Evolutionary conservation across 2,113 vertebrate genomes (phyloP), one percentile per base, ranked within the genome.

Genomic region (Potamarius usumacintae): DNA sequence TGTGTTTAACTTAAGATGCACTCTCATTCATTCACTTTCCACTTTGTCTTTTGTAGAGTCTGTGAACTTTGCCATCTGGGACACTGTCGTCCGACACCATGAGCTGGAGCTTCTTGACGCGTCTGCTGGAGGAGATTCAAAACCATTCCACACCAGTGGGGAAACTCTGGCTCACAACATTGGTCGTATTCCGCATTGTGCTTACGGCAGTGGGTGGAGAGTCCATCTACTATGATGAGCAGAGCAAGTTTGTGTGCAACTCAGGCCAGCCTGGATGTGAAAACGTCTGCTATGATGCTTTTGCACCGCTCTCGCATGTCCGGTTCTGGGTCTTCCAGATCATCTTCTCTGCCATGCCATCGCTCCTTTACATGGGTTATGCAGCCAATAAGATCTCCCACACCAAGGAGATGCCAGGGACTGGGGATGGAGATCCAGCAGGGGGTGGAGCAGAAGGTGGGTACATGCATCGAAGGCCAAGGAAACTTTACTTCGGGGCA

Each of bases 51-150:
- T 67, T 89, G 4, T 91, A 96, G 95, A 95, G 95, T 95, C 94
- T 95, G 95, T 96, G 95, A 96, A 74, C 93, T 93, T 93, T 91
- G 92, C 93, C 94, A 93, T 92, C 93, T 94, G 95, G 94, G 95
- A 95, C 93, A 93, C 94, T 95, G 93, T 95, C 94, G 93, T 94
- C 94, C 92, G 94, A 93, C 97, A 96, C 95, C 95, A 99, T 99
- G 98, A 99, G 98, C 93, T 99, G 98, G 98, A 99, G 97, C 95
- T 99, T 99, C 94, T 96, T 99, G 95, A 99, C 98, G 42, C 97
- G 98, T 88, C 96, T 99, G 92, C 95, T 99, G 92, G 98, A 99
- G 94, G 98, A 99, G 95, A 99, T 99, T 95, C 98, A 99, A 96
- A 98, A 99, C 94, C 98, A 99, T 91, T 99, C 98, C 86, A 99